Percentiles rank a stretch among this genome's conserved stretches.
phyloP scores from a whole-genome alignment of 2,797 vertebrate species.

The Acipenser transmontanus region DNA sequence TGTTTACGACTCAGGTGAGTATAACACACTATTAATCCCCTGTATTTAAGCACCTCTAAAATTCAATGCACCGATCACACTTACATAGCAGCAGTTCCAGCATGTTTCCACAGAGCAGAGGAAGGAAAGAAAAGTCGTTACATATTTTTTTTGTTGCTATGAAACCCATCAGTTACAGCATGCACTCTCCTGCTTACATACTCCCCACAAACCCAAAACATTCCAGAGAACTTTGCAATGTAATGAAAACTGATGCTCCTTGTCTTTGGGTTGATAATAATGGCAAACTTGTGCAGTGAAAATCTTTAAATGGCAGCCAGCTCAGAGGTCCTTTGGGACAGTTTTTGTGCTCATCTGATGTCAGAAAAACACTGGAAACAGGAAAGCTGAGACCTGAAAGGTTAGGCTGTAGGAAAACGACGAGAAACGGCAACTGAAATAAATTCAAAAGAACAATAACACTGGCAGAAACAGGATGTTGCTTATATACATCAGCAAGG shows the following conservation, averaged over 20 bases:
- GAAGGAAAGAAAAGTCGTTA: background rate
- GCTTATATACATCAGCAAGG: background rate
- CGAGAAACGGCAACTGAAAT: background rate
- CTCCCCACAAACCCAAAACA: too few species aligned
- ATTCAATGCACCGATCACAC: background rate
- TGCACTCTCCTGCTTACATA: too few species aligned
- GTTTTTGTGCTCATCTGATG: slow-evolving; percentile 13
- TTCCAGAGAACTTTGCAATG: too few species aligned
- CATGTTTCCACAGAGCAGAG: background rate
- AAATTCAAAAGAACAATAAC: slow-evolving; percentile 29
- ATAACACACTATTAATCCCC: too few species aligned
- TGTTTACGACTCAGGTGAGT: too few species aligned
- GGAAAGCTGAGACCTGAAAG: slow-evolving; percentile 35
- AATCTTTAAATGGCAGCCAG: too few species aligned
- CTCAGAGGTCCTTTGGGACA: too few species aligned
- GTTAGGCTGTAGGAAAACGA: slow-evolving; percentile 36
- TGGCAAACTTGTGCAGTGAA: too few species aligned
- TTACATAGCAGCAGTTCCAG: background rate
- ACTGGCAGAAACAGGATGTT: slow-evolving; percentile 35
- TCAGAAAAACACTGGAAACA: slow-evolving; percentile 33
- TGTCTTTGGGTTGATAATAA: too few species aligned
- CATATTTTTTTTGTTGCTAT: background rate
- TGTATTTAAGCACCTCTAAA: background rate
- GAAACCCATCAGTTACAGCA: too few species aligned
- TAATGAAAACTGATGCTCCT: too few species aligned